phyloP scores from a whole-genome alignment of 2,797 vertebrate species.

The Sebastes kiyomatsui region DNA sequence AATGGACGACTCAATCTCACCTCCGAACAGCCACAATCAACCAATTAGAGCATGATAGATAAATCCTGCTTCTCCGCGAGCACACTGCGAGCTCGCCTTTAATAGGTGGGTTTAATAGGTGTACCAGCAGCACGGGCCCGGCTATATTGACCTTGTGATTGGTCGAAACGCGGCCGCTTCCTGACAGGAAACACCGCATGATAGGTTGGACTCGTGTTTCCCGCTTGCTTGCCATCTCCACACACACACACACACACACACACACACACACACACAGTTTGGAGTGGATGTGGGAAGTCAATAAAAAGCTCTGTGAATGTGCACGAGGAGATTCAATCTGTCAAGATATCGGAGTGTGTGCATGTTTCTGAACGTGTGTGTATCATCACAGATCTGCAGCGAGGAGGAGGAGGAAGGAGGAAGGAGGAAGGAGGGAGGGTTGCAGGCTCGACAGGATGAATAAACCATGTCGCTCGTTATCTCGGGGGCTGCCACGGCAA shows the following conservation, averaged over 20 bases:
- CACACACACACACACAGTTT: neutral
- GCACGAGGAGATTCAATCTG: constrained; percentile 34
- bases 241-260: neutral
- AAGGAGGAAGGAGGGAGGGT: neutral
- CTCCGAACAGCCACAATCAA: constrained; percentile 78
- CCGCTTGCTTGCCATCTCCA: neutral
- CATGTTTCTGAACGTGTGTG: constrained; percentile 5
- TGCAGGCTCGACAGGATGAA: constrained; percentile 42
- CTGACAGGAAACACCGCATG: constrained; percentile 51
- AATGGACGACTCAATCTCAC: constrained; percentile 84
- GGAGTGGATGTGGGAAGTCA: constrained; percentile 30
- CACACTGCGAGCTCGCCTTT: constrained; percentile 51
- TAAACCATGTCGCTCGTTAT: constrained; percentile 71
- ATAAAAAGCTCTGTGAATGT: constrained; percentile 29
- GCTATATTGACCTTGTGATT: constrained; percentile 68
- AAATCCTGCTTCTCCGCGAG: constrained; percentile 66
- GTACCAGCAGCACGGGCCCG: neutral
- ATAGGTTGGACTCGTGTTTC: constrained; percentile 34
- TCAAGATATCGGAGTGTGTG: constrained; percentile 25
- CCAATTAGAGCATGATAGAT: constrained; percentile 81
- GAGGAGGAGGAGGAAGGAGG: neutral
- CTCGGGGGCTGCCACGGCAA: constrained; percentile 58
- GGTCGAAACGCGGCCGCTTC: constrained; percentile 43
- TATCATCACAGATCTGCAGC: constrained; percentile 41
- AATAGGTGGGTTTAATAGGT: constrained; percentile 71